phyloP scores from a whole-genome alignment of 2,113 vertebrate genomes.

The Tachuris rubrigastra region DNA sequence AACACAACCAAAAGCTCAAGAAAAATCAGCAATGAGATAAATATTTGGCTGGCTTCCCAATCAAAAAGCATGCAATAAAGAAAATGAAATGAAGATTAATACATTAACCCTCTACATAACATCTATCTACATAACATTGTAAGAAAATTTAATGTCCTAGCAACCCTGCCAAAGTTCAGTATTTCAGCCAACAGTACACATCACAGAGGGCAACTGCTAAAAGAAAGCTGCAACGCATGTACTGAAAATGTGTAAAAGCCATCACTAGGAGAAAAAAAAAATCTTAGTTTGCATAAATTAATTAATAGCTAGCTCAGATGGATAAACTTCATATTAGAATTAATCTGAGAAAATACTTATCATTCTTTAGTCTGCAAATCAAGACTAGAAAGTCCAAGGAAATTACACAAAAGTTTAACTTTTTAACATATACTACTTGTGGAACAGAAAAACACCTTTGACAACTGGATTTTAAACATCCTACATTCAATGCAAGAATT shows the following conservation, averaged over 20 bases:
- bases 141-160: not conserved
- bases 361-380: not conserved
- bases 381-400: not conserved
- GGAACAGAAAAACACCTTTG: not conserved
- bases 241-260: not conserved
- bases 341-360: not conserved
- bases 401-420: not conserved
- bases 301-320: not conserved
- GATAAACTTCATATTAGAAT: not conserved
- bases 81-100: conserved; percentile 2
- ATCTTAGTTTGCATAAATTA: not conserved
- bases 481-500: not conserved
- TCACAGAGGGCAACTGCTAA: not conserved
- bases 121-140: not conserved
- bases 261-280: rapidly evolving
- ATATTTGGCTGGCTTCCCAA: not conserved
- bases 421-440: not conserved
- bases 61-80: conserved; percentile 4
- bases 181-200: not conserved
- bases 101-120: not conserved
- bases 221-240: not conserved
- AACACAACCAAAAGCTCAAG: not conserved
- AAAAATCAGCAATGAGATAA: not conserved
- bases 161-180: not conserved
- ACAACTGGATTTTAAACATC: not conserved